phyloP scores from a whole-genome alignment of 2,888 invertebrate genomes.

The Caenorhabditis angaria region DNA sequence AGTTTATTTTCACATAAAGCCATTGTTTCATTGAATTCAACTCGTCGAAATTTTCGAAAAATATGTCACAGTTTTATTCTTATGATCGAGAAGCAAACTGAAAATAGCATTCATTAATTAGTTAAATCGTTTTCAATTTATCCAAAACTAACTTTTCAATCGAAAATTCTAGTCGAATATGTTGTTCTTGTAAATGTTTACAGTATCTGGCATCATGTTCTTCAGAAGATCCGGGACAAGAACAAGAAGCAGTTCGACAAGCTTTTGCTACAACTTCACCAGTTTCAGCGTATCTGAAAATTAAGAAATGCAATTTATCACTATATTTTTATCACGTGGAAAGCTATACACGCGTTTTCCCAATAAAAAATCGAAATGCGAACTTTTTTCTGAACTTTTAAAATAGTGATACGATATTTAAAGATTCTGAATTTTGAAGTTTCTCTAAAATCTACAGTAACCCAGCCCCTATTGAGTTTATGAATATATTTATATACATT shows the following conservation, averaged over 20 bases:
- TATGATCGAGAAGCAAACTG: slow-evolving; percentile 5
- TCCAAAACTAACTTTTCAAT: slow-evolving; percentile 56
- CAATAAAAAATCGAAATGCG: too few relatives aligned
- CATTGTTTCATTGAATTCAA: too few relatives aligned
- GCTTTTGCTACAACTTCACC: slow-evolving; percentile 59
- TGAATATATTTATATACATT: background rate
- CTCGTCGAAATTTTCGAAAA: background rate
- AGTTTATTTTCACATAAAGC: background rate
- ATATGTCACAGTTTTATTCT: background rate
- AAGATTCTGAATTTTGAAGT: background rate
- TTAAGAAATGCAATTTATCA: too few relatives aligned
- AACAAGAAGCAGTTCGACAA: slow-evolving; percentile 64
- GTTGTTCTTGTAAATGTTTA: slow-evolving; percentile 39
- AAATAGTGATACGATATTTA: background rate
- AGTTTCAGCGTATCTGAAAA: slow-evolving; percentile 60
- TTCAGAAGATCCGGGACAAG: slow-evolving; percentile 62
- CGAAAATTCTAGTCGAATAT: slow-evolving; percentile 32
- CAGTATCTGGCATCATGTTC: slow-evolving; percentile 52
- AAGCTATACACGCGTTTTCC: too few relatives aligned
- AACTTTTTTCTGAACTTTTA: too few relatives aligned
- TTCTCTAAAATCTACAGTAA: background rate
- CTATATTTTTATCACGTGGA: too few relatives aligned
- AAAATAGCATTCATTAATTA: background rate
- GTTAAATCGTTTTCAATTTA: background rate
- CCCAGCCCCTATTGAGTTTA: background rate